Conservation (phyloP, 2,797 vertebrate genomes). For the Tangara arthus region DNA sequence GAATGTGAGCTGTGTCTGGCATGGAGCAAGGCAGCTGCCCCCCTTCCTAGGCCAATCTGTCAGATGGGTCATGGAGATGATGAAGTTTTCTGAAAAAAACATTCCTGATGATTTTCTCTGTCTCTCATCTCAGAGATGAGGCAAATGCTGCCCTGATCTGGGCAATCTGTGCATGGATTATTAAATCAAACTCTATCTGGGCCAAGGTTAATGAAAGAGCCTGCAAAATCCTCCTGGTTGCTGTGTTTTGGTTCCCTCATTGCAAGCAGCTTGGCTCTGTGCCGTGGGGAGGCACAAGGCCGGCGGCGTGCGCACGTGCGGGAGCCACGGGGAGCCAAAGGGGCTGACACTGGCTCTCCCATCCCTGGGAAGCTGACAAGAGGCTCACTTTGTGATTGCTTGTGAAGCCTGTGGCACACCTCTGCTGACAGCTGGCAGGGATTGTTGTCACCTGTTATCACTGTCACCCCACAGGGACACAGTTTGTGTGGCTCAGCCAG, state of each 20-base stretch:
- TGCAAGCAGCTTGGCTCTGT: background rate
- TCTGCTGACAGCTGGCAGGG: background rate
- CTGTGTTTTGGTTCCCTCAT: background rate
- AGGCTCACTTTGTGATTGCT: background rate
- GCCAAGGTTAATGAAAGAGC: constrained; percentile 57
- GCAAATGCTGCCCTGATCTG: background rate
- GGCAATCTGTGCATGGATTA: constrained; percentile 38
- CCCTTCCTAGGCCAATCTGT: background rate
- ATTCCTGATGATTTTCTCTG: background rate
- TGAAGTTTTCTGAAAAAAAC: background rate
- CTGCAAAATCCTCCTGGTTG: background rate
- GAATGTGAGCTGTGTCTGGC: background rate
- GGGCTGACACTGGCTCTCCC: background rate
- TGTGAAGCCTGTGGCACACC: background rate
- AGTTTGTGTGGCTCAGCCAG: background rate
- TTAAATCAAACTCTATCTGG: constrained; percentile 30
- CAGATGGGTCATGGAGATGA: background rate
- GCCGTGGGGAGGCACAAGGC: background rate
- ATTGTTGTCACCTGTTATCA: background rate
- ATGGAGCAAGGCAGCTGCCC: background rate
- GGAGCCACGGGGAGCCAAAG: background rate
- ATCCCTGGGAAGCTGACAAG: background rate
- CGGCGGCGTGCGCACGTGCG: rapidly evolving
- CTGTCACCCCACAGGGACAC: rapidly evolving
- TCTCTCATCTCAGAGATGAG: background rate